Evolutionary conservation across 35 echinoderm and acorn worm genomes (phyloP).

Genomic region (Chiridota heheva): DNA sequence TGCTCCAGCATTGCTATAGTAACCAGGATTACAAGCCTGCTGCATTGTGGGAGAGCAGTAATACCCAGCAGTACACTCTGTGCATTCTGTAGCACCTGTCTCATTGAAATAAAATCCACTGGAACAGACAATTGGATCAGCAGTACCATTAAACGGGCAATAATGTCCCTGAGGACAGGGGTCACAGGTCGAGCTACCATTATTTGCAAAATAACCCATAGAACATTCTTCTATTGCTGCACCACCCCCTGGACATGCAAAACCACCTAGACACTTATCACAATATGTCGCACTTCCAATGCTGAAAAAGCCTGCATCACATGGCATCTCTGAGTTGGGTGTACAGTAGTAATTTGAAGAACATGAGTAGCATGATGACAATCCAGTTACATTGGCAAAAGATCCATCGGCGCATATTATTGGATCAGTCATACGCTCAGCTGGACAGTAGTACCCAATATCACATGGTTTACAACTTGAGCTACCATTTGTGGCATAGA

Average conservation of each 20-base stretch:
- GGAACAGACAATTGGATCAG: constrained; percentile 60
- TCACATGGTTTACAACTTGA: constrained; percentile 55
- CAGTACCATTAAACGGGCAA: constrained; percentile 60
- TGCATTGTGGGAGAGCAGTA: constrained; percentile 61
- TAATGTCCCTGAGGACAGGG: constrained; percentile 69
- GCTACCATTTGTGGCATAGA: constrained; percentile 46
- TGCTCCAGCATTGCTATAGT: constrained; percentile 47
- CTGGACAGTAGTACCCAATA: constrained; percentile 70
- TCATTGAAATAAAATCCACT: constrained; percentile 54
- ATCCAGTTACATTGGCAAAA: constrained; percentile 36
- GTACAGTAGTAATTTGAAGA: constrained; percentile 73
- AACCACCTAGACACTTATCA: constrained; percentile 65
- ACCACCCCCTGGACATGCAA: constrained; percentile 57
- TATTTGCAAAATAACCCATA: constrained; percentile 26
- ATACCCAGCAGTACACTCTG: constrained; percentile 50
- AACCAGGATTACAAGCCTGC: constrained; percentile 28
- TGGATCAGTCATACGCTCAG: constrained; percentile 47
- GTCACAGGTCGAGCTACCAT: constrained; percentile 47
- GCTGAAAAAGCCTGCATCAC: constrained; percentile 68
- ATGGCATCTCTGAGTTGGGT: constrained; percentile 33
- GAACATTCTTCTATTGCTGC: constrained; percentile 10
- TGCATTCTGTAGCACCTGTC: constrained; percentile 35
- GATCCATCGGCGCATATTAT: constrained; percentile 66
- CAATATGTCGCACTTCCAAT: constrained; percentile 60
- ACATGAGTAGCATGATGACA: constrained; percentile 49